These are phyloP conservation scores for Threskiornis aethiopicus DNA, from an alignment of 2,797 vertebrate genomes.

Conservation along the genomic window DNA sequence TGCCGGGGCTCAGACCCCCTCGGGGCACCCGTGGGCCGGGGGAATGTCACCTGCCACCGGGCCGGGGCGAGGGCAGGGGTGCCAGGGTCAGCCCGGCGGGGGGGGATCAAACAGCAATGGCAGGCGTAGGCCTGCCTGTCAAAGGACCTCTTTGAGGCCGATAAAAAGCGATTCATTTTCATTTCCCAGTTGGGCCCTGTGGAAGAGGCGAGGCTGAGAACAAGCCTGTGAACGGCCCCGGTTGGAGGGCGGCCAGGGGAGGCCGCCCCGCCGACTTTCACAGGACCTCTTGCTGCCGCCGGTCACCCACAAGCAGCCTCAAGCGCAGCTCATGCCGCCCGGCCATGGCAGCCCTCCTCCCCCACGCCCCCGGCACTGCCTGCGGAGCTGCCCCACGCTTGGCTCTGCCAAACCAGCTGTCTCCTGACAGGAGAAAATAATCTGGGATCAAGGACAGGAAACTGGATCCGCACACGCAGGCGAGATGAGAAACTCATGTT, in stretches of 20 bases:
- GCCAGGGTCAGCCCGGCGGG: not conserved
- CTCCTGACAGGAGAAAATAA: conserved; percentile 51
- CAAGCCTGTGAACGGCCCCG: conserved; percentile 72
- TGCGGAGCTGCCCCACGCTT: not conserved
- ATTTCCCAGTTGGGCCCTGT: conserved; percentile 61
- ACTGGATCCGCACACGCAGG: conserved; percentile 11
- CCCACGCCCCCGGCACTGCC: not conserved
- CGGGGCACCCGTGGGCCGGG: not conserved
- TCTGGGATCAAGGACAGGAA: conserved; percentile 70
- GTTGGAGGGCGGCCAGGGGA: conserved; percentile 77
- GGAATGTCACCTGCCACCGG: conserved; percentile 77
- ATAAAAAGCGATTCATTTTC: conserved; percentile 65
- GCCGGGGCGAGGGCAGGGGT: conserved; percentile 43
- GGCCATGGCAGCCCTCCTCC: not conserved
- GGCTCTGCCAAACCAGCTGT: conserved; percentile 60
- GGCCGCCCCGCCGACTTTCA: conserved; percentile 71
- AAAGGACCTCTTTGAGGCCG: conserved; percentile 82
- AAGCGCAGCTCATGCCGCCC: not conserved
- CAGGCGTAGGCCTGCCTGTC: conserved; percentile 73
- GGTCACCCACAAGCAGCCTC: conserved; percentile 61
- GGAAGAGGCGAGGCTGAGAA: conserved; percentile 79
- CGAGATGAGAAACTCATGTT: conserved; percentile 48
- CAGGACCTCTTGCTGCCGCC: conserved; percentile 75
- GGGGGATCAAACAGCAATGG: conserved; percentile 49
- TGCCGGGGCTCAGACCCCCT: accelerated